Evolutionary conservation across 2,113 vertebrate species (phyloP).

Genomic region (Nesoenas mayeri): DNA sequence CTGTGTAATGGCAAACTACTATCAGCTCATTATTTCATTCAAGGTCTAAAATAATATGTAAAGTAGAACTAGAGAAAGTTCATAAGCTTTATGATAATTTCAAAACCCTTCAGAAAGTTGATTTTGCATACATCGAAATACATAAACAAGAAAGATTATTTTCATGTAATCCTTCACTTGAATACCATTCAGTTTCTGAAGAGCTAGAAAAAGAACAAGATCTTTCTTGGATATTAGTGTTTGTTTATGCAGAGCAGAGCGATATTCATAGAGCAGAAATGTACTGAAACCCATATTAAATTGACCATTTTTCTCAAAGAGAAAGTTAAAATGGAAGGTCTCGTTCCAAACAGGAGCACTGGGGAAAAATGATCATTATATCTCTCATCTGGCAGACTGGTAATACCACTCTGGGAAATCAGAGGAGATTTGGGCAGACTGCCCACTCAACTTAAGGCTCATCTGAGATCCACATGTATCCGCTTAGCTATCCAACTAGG

Average conservation of each 20-base stretch:
- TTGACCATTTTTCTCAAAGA: conserved; percentile 23
- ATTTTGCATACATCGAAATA: not conserved
- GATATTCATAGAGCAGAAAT: not conserved
- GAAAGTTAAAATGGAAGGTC: conserved; percentile 27
- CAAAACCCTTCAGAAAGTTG: not conserved
- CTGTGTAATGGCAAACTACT: conserved; percentile 65
- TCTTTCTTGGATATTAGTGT: not conserved
- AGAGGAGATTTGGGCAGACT: conserved; percentile 43
- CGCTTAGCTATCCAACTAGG: not conserved
- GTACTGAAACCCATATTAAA: not conserved
- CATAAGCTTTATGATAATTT: not conserved
- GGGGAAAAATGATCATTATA: conserved; percentile 20
- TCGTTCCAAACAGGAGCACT: conserved; percentile 11
- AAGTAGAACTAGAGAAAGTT: not conserved
- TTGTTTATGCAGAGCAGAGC: conserved; percentile 3
- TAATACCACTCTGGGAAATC: conserved; percentile 57
- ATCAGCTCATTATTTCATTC: conserved; percentile 41
- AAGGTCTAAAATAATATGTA: conserved; percentile 38
- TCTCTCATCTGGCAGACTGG: conserved; percentile 35
- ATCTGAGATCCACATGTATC: conserved; percentile 41
- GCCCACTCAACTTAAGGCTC: conserved; percentile 49
- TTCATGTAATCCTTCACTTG: conserved; percentile 1
- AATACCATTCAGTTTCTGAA: not conserved
- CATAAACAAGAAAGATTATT: not conserved
- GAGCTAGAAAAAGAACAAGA: not conserved